phyloP scores from a whole-genome alignment of 1,140 invertebrate genomes.

The Cherax quadricarinatus region DNA sequence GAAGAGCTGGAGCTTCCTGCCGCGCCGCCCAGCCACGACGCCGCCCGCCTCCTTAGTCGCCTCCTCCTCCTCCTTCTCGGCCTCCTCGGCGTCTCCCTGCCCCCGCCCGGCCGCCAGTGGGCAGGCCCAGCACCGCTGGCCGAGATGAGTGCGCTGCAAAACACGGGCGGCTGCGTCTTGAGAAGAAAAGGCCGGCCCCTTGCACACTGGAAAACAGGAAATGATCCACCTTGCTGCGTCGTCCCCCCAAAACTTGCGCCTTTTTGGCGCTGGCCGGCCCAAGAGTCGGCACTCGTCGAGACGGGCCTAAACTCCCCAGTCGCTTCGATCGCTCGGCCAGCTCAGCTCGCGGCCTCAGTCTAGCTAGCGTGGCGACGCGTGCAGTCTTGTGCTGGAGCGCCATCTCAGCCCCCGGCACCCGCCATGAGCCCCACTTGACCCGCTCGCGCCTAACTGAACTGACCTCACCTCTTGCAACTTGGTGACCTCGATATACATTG shows the following conservation, averaged over 20 bases:
- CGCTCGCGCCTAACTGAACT: slow-evolving; percentile 60
- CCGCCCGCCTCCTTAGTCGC: slow-evolving; percentile 70
- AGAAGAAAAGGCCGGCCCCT: slow-evolving; percentile 72
- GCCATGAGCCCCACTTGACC: slow-evolving; percentile 71
- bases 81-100: slow-evolving; percentile 66
- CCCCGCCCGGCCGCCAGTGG: slow-evolving; percentile 65
- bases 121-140: slow-evolving; percentile 62
- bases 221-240: slow-evolving; percentile 73
- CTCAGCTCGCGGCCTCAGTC: slow-evolving; percentile 72
- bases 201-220: slow-evolving; percentile 72
- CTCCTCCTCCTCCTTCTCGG: slow-evolving; percentile 67
- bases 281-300: slow-evolving; percentile 73
- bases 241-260: slow-evolving; percentile 71
- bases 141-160: slow-evolving; percentile 71
- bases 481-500: slow-evolving; percentile 63
- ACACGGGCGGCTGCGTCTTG: slow-evolving; percentile 72
- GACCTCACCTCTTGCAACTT: slow-evolving; percentile 68
- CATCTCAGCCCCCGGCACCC: slow-evolving; percentile 61
- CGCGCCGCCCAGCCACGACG: slow-evolving; percentile 69
- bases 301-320: slow-evolving; percentile 72
- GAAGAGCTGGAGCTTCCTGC: slow-evolving; percentile 59
- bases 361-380: slow-evolving; percentile 70
- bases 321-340: slow-evolving; percentile 72
- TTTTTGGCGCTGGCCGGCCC: slow-evolving; percentile 73
- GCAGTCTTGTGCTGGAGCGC: slow-evolving; percentile 69